These are phyloP conservation scores for Triplophysa rosa DNA, from an alignment of 2,113 vertebrate species.

Conservation along the genomic window DNA sequence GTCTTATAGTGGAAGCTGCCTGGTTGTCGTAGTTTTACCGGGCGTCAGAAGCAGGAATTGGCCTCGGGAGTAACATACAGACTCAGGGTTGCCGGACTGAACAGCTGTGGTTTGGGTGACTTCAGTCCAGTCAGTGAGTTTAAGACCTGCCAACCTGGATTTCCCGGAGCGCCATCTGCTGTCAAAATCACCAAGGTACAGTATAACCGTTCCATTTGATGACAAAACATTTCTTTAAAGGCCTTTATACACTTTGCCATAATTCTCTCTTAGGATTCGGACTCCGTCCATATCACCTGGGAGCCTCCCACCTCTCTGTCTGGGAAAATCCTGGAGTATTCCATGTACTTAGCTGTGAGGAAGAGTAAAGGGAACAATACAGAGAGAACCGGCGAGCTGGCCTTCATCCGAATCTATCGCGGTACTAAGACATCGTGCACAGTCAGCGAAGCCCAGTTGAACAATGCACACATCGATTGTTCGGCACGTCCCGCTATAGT, in stretches of 20 bases:
- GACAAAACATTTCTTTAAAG: not conserved
- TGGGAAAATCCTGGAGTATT: slow-evolving; percentile 94
- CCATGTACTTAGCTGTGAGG: slow-evolving; percentile 93
- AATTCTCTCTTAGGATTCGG: slow-evolving; percentile 75
- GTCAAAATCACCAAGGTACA: slow-evolving; percentile 93
- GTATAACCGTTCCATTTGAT: not conserved
- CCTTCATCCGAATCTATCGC: slow-evolving; percentile 95
- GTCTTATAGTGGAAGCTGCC: slow-evolving; percentile 71
- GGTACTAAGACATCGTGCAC: slow-evolving; percentile 89
- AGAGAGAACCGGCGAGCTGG: slow-evolving; percentile 82
- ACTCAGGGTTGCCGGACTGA: slow-evolving; percentile 93
- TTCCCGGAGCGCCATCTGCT: slow-evolving; percentile 95
- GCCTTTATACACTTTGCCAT: not conserved
- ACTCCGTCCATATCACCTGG: slow-evolving; percentile 95
- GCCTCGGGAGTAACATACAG: slow-evolving; percentile 86
- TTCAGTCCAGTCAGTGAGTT: slow-evolving; percentile 93
- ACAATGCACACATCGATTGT: slow-evolving; percentile 91
- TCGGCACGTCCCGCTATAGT: slow-evolving; percentile 90
- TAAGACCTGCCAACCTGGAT: slow-evolving; percentile 95
- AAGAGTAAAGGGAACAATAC: slow-evolving; percentile 75
- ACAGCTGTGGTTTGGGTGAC: slow-evolving; percentile 86
- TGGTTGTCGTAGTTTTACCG: slow-evolving; percentile 80
- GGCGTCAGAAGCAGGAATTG: slow-evolving; percentile 83
- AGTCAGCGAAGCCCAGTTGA: slow-evolving; percentile 84
- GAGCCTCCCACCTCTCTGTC: slow-evolving; percentile 91